Percentiles rank a stretch among this genome's conserved stretches.
phyloP scores from a whole-genome alignment of 2,888 invertebrate genomes.

The Biston stratarius region DNA sequence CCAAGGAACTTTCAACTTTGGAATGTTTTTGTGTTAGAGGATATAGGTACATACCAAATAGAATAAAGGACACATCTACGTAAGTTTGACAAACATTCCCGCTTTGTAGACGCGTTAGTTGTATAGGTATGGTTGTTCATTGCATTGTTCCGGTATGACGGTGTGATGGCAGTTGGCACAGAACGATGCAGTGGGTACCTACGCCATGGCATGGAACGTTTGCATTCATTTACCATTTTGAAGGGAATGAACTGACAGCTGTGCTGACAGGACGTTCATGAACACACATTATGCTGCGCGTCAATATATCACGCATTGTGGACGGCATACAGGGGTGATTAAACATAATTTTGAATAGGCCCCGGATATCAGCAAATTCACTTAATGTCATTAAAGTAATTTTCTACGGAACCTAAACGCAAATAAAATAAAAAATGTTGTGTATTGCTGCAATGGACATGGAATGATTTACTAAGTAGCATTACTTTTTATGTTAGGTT shows the following conservation, averaged over 20 bases:
- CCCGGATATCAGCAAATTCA: no score
- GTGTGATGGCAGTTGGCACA: slow-evolving; percentile 19
- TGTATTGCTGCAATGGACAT: no score
- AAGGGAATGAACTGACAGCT: slow-evolving; percentile 43
- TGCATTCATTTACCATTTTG: slow-evolving; percentile 55
- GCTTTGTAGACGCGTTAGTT: background rate
- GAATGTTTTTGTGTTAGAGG: background rate
- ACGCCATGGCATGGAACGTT: slow-evolving; percentile 50
- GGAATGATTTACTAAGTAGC: no score
- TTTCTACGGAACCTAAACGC: no score
- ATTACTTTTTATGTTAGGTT: no score
- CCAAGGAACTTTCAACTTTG: background rate
- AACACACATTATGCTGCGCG: background rate
- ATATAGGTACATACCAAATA: background rate
- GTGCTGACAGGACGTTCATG: slow-evolving; percentile 9
- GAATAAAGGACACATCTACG: no score
- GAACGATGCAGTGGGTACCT: slow-evolving; percentile 46
- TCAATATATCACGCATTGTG: background rate
- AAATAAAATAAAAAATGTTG: no score
- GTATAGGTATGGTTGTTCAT: slow-evolving; percentile 4
- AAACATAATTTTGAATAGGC: background rate
- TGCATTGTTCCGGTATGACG: slow-evolving; percentile 24
- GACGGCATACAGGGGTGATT: background rate
- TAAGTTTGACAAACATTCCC: background rate
- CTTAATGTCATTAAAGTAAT: no score